phyloP scores from a whole-genome alignment of 2,113 vertebrate genomes.

The Oreocharis arfaki region DNA sequence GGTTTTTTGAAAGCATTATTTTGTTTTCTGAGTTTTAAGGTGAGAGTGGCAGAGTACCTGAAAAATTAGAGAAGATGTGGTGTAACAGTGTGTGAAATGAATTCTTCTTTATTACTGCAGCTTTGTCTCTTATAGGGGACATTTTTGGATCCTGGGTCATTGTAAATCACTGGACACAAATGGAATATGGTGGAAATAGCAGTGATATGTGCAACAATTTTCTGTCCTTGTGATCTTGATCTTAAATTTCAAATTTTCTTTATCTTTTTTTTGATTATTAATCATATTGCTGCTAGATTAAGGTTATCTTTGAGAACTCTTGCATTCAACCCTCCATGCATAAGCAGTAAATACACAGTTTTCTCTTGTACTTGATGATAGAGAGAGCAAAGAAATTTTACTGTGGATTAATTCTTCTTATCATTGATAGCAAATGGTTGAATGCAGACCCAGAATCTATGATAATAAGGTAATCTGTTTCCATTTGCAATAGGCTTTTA shows the following conservation, averaged over 20 bases:
- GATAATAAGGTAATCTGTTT: slow-evolving; percentile 7
- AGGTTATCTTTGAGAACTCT: not conserved
- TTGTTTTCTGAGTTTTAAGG: accelerated
- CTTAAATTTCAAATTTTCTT: not conserved
- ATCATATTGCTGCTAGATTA: not conserved
- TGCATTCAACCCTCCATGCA: not conserved
- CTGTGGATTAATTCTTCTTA: not conserved
- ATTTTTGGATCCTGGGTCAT: not conserved
- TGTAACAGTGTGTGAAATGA: not conserved
- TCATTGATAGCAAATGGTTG: not conserved
- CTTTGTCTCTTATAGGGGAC: not conserved
- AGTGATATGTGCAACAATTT: not conserved
- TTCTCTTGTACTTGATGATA: not conserved
- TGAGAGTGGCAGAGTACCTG: not conserved
- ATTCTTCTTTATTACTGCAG: not conserved
- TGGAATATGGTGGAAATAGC: not conserved
- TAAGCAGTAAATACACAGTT: not conserved
- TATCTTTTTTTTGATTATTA: not conserved
- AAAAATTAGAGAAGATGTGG: not conserved
- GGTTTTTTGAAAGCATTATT: not conserved
- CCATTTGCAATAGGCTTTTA: slow-evolving; percentile 25
- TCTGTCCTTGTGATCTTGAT: not conserved
- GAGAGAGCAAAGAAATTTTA: not conserved
- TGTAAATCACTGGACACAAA: not conserved
- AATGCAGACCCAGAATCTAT: not conserved